Base-by-base conservation (phyloP, 1,140 invertebrate species). In the Lerema accius region DNA sequence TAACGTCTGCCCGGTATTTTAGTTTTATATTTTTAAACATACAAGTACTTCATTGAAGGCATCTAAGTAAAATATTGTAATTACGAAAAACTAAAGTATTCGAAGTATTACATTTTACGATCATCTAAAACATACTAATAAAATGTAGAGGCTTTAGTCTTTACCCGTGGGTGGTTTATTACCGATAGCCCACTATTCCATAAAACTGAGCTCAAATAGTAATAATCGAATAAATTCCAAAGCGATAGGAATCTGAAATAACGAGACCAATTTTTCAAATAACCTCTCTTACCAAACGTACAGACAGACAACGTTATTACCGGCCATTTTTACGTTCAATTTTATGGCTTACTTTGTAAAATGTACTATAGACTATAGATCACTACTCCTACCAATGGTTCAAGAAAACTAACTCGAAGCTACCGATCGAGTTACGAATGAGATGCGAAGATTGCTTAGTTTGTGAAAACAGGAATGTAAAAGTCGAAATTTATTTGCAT, bases 271-370 rank as follows among this genome's bases (percentile, higher is more conserved):
- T 56, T 60, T 65, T 60, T 65, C 53, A 60, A 65, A 51, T 55
- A 49, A 48, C 16, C 50, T 61, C 59, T 42, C 45, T n/a, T 42
- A 26, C 32, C 53, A 63, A 55, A 69, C 65, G 51, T 63, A 67
- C 73, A 69, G 69, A 67, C 70, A 63, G 56, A 71, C 46, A 37
- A 46, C 63, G 71, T 67, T 72, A 74, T 74, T 78, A 74, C 71
- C 48, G 65, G 65, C 69, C 69, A 77, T 79, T 80, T 78, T 78
- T 81, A 80, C 72, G 70, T 58, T 61, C 67, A 80, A 82, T 83
- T 87, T 87, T 85, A 85, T 80, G 72, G 80, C 76, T 84, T 85
- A 87, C 84, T 87, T 85, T 78, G 81, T 82, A 76, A 85, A 81
- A 85, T 87, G 72, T 65, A 71, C 72, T 63, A 73, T 86, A 80